Conservation (phyloP, 2,797 vertebrate species). For the Danio kyathit region DNA sequence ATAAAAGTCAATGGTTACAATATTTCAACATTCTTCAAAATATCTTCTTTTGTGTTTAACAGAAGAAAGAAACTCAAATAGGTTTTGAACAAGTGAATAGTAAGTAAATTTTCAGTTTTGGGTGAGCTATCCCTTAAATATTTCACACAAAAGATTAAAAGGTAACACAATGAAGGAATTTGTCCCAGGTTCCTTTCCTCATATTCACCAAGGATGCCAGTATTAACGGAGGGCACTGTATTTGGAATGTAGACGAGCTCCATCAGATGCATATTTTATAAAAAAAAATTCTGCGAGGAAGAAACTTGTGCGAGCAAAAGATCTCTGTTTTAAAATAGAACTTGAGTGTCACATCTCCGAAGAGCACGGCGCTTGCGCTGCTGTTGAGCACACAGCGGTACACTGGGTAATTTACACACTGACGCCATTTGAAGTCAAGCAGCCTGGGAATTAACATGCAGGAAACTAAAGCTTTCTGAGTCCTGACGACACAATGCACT, state of each 20-base stretch:
- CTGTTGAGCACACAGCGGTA: slow-evolving; percentile 64
- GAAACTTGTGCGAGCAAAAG: slow-evolving; percentile 55
- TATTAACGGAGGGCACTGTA: slow-evolving; percentile 13
- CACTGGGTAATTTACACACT: slow-evolving; percentile 60
- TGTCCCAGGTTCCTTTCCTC: too few relatives aligned
- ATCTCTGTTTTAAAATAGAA: slow-evolving; percentile 66
- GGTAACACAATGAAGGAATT: too few relatives aligned
- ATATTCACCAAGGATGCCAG: too few relatives aligned
- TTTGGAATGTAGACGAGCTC: slow-evolving; percentile 47
- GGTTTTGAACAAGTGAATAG: too few relatives aligned
- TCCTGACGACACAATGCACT: background rate
- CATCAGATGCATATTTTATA: slow-evolving; percentile 69
- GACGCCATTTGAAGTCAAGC: slow-evolving; percentile 11
- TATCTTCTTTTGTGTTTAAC: too few relatives aligned
- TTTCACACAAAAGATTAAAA: too few relatives aligned
- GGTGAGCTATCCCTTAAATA: too few relatives aligned
- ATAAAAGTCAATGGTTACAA: too few relatives aligned
- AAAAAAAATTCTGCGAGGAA: slow-evolving; percentile 46
- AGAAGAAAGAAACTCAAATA: too few relatives aligned
- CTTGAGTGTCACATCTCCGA: slow-evolving; percentile 65
- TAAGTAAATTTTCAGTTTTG: too few relatives aligned
- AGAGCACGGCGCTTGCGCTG: slow-evolving; percentile 64
- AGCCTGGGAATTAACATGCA: slow-evolving; percentile 16
- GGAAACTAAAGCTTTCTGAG: background rate
- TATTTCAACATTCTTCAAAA: too few relatives aligned